phyloP scores from a whole-genome alignment of 1,140 invertebrate species.

The Drosophila kepulauana region DNA sequence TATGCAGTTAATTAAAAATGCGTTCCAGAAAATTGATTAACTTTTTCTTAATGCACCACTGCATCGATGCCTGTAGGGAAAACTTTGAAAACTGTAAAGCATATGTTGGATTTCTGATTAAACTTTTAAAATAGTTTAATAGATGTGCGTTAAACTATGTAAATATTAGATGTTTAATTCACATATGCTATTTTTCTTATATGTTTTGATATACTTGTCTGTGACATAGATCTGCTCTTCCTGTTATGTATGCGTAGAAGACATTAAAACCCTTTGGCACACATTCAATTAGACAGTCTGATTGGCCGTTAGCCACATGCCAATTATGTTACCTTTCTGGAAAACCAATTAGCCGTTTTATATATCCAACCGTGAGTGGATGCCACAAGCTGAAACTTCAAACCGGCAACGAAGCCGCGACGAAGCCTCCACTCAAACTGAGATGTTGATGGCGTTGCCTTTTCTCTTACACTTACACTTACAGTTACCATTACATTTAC shows the following conservation, averaged over 20 bases:
- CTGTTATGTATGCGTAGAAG: not conserved
- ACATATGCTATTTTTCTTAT: no score
- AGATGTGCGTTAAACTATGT: no score
- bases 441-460: slow-evolving; percentile 30
- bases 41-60: no score
- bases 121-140: no score
- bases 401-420: slow-evolving; percentile 36
- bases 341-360: slow-evolving; percentile 74
- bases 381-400: slow-evolving; percentile 64
- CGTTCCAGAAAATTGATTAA: no score
- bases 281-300: slow-evolving; percentile 68
- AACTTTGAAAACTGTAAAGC: no score
- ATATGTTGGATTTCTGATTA: no score
- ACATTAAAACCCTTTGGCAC: slow-evolving; percentile 33
- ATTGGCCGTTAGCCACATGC: slow-evolving; percentile 61
- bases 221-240: not conserved
- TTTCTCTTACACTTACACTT: slow-evolving; percentile 25
- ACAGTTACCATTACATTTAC: slow-evolving; percentile 8
- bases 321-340: slow-evolving; percentile 73
- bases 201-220: not conserved
- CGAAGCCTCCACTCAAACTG: slow-evolving; percentile 11
- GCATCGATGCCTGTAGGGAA: no score
- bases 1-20: slow-evolving; percentile 67
- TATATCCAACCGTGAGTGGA: slow-evolving; percentile 41
- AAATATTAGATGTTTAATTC: no score